Conservation (phyloP, 2,888 invertebrate species). For the Lutraria lutraria region DNA sequence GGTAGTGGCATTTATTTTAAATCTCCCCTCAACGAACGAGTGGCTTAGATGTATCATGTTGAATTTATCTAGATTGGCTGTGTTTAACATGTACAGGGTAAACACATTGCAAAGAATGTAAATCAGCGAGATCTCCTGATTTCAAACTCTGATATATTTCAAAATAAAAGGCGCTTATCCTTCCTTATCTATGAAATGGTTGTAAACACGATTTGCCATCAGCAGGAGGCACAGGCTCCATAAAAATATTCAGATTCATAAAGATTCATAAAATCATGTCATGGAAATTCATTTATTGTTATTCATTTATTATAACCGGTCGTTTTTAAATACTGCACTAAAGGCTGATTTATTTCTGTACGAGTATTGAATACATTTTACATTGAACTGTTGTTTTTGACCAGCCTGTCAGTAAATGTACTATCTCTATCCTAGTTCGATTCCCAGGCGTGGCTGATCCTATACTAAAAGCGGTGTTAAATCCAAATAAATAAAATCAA, state of each 20-base stretch:
- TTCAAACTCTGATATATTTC: conserved; percentile 51
- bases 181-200: conserved; percentile 50
- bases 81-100: conserved; percentile 42
- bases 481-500: too few species aligned
- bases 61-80: conserved; percentile 35
- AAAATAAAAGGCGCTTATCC: conserved; percentile 63
- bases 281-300: not conserved
- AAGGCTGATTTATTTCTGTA: too few species aligned
- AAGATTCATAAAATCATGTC: not conserved
- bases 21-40: not conserved
- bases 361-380: too few species aligned
- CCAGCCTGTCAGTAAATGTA: too few species aligned
- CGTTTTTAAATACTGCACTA: too few species aligned
- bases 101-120: conserved; percentile 32
- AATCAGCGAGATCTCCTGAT: conserved; percentile 57
- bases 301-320: too few species aligned
- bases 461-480: too few species aligned
- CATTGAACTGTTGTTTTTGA: too few species aligned
- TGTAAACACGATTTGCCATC: conserved; percentile 64
- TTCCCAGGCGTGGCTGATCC: too few species aligned
- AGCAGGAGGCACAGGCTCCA: conserved; percentile 39
- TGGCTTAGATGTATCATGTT: conserved; percentile 32
- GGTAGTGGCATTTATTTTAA: conserved; percentile 13
- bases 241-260: conserved; percentile 24
- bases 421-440: too few species aligned